Evolutionary conservation across 2,797 vertebrate species (phyloP), one percentile per base, ranked within the genome.

Genomic region (Melanotaenia nigrans): DNA sequence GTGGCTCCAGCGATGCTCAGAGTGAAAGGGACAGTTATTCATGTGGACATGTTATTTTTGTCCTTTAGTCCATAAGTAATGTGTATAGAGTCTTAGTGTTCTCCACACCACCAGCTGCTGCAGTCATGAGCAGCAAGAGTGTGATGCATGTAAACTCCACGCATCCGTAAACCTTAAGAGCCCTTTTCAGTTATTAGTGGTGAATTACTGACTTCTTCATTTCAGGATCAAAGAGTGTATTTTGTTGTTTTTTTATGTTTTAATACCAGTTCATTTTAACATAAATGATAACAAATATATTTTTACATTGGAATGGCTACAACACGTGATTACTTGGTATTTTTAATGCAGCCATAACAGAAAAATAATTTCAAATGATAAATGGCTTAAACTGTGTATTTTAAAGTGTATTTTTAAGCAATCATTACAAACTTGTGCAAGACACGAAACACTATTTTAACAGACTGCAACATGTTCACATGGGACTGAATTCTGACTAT

Each of bases 11-110:
- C 86, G 76, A 89, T 87, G 80, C 65, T 56, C 53, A 56, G 69
- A 83, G 68, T 81, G 80, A 86, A 85, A 83, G 81, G 83, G 77
- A 70, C 22, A 81, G 89, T 79, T 86, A 86, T 89, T 85, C 61
- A 70, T 60, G 51, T 38, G 73, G 79, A 38, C 73, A 74, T 79
- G 78, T 86, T 87, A 76, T 87, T 85, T 83, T 77, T 87, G 83
- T 77, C 78, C 73, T 66, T 0, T 61, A 47, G 51, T 86, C 77
- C 70, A 71, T 81, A 74, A 61, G 62, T 65, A 30, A 68, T 84
- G 78, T 56, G 71, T 55, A 73, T 60, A 65, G 66, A 85, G 73
- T 59, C 74, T 73, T 66, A 59, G 67, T 45, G 20, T 63, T 79
- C 63, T 68, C 58, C 58, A 70, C 66, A 47, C 77, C 36, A 11